Conservation (phyloP, 2,888 invertebrate species). For the Leucoma salicis region DNA sequence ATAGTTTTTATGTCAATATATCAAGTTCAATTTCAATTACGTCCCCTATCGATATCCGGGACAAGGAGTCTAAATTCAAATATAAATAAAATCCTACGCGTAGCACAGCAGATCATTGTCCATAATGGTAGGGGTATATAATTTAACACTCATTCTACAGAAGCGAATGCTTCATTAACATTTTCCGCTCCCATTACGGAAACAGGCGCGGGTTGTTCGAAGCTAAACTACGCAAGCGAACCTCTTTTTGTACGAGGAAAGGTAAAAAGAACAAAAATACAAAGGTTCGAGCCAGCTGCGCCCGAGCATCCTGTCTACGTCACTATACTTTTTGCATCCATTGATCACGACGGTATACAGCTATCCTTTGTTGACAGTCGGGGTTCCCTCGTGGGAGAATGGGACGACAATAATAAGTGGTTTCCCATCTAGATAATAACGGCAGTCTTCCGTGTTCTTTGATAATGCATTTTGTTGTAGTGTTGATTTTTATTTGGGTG, state of each 20-base stretch:
- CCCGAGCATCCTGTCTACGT: slow-evolving; percentile 77
- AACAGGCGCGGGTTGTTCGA: slow-evolving; percentile 58
- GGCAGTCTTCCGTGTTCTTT: slow-evolving; percentile 69
- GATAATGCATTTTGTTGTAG: slow-evolving; percentile 60
- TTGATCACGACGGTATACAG: slow-evolving; percentile 55
- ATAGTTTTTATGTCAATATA: too few relatives aligned
- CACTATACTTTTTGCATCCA: slow-evolving; percentile 69
- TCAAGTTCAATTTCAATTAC: too few relatives aligned
- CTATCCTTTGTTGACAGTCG: slow-evolving; percentile 51
- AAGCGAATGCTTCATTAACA: slow-evolving; percentile 69
- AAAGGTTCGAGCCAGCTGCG: slow-evolving; percentile 79
- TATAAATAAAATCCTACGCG: too few relatives aligned
- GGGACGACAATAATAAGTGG: slow-evolving; percentile 52
- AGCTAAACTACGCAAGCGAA: slow-evolving; percentile 73
- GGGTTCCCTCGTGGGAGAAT: slow-evolving; percentile 31
- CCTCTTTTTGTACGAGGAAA: slow-evolving; percentile 64
- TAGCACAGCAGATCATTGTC: too few relatives aligned
- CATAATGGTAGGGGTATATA: slow-evolving; percentile 44
- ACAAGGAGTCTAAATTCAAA: too few relatives aligned
- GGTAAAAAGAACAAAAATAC: slow-evolving; percentile 61
- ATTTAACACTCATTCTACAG: slow-evolving; percentile 55
- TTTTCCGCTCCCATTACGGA: slow-evolving; percentile 75
- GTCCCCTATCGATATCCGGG: too few relatives aligned
- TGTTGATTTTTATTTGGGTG: slow-evolving; percentile 54
- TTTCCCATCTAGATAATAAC: slow-evolving; percentile 59